Evolutionary conservation across 2,113 vertebrate species (phyloP).

Genomic region (Grammomys surdaster): DNA sequence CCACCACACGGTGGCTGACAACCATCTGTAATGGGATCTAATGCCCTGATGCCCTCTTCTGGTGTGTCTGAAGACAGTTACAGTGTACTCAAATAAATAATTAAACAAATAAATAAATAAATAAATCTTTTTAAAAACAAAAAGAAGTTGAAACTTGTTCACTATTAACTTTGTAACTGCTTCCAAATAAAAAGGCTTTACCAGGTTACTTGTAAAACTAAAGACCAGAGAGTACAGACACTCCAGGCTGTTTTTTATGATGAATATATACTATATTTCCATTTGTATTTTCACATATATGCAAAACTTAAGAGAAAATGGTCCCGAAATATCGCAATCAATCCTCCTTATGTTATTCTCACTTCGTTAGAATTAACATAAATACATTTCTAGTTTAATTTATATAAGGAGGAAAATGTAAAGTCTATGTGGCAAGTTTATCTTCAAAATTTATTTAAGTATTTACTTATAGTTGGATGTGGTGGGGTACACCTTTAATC

Average conservation of each 20-base stretch:
- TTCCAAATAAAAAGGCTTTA: slow-evolving; percentile 47
- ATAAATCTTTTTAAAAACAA: neutral
- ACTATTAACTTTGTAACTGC: slow-evolving; percentile 32
- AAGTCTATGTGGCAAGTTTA: neutral
- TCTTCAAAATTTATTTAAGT: slow-evolving; percentile 29
- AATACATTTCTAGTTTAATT: slow-evolving; percentile 11
- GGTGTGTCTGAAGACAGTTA: too few species aligned
- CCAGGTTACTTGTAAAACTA: neutral
- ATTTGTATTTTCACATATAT: neutral
- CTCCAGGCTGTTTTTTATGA: neutral
- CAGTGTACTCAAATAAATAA: too few species aligned
- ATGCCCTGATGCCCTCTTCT: too few species aligned
- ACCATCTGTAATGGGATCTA: too few species aligned
- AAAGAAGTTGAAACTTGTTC: neutral
- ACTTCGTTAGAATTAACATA: neutral
- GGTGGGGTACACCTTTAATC: neutral
- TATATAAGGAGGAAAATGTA: slow-evolving; percentile 2
- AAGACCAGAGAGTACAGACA: neutral
- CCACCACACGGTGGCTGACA: too few species aligned
- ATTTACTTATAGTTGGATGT: neutral
- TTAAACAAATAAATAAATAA: too few species aligned
- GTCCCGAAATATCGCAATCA: slow-evolving; percentile 35
- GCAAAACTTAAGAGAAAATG: neutral
- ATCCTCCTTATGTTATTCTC: neutral
- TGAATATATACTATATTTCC: neutral